Base-by-base conservation (phyloP, 2,797 vertebrate species). In the Orestias chungarensis region DNA sequence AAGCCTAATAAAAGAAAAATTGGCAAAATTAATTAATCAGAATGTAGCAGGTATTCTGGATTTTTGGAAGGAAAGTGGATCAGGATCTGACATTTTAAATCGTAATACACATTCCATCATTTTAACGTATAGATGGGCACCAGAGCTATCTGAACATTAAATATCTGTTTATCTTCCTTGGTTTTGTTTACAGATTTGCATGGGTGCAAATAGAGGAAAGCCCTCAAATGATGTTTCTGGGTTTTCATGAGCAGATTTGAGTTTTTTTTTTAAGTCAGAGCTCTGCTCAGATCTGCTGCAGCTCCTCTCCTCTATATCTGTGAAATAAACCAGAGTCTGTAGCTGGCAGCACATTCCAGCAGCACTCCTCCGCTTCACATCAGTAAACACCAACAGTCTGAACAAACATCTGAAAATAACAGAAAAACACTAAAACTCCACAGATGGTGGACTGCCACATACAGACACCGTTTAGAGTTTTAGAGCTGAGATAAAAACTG, bases 371-470 rank as follows among this genome's bases (percentile, higher is more conserved):
- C 82, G 80, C 70, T 86, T 78, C 82, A 71, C 84, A 75, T 88
- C 87, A 86, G 74, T 81, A 92, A 82, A 89, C 85, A 76, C 67
- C 0, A 25, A 77, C 67, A 85, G 70, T 87, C 68, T 31, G 15
- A 87, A 66, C 88, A 88, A 91, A 91, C 85, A n/a, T 52, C 54
- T 3, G 65, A 84, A 90, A 86, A 74, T 83, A 70, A 70, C 89
- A 85, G 65, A 67, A 64, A 69, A 57, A 76, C 86, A 78, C 76
- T 71, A 86, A 80, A 81, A 62, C 42, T 20, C 6, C 46, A 50
- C 23, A 0, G 4, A n/a, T 23, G 1, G 1, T 0, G 0, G 23
- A 14, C n/a, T 31, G 33, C 25, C 31, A 66, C 18, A 52, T 40
- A 3, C 52, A 40, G n/a, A 20, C n/a, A 31, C 42, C n/a, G 38